Conservation (phyloP, 92 coral and sea anemone genomes). For the Scolanthus callimorphus region DNA sequence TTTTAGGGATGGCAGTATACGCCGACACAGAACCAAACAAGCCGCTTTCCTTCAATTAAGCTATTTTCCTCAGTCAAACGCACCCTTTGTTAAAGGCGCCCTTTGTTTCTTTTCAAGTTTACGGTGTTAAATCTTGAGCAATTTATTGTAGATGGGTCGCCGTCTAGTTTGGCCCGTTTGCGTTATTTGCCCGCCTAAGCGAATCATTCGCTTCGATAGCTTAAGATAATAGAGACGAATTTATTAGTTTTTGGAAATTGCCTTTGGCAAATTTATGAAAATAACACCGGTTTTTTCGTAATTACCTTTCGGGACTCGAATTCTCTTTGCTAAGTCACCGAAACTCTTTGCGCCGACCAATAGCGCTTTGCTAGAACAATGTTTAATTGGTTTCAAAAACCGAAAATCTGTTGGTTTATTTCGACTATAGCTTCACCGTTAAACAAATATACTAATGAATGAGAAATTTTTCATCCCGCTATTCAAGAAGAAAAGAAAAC, state of each 20-base stretch:
- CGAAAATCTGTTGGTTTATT: conserved; percentile 12
- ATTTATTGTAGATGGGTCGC: conserved; percentile 18
- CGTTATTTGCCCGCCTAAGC: conserved; percentile 11
- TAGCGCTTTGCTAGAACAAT: not conserved
- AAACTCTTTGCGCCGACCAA: conserved; percentile 7
- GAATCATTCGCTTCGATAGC: conserved; percentile 21
- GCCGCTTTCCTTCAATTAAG: conserved; percentile 45
- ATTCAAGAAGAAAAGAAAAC: not conserved
- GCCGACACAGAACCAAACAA: conserved; percentile 16
- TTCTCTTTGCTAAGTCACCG: conserved; percentile 24
- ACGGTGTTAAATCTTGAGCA: conserved; percentile 43
- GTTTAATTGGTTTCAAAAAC: conserved; percentile 23
- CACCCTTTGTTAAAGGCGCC: conserved; percentile 30
- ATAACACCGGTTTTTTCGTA: conserved; percentile 31
- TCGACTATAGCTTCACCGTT: conserved; percentile 1
- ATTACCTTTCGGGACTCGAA: conserved; percentile 22
- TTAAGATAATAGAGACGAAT: conserved; percentile 29
- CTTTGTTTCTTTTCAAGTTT: conserved; percentile 33
- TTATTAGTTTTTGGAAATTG: conserved; percentile 30
- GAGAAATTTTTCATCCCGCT: conserved; percentile 4
- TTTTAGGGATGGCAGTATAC: conserved; percentile 15
- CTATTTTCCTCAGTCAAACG: conserved; percentile 14
- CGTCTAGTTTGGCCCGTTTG: conserved; percentile 18
- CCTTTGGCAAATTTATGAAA: conserved; percentile 32
- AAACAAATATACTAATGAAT: conserved; percentile 23